Percentiles rank a stretch among this genome's conserved stretches.
phyloP scores from a whole-genome alignment of 1,140 invertebrate species.

The Teleopsis dalmanni region DNA sequence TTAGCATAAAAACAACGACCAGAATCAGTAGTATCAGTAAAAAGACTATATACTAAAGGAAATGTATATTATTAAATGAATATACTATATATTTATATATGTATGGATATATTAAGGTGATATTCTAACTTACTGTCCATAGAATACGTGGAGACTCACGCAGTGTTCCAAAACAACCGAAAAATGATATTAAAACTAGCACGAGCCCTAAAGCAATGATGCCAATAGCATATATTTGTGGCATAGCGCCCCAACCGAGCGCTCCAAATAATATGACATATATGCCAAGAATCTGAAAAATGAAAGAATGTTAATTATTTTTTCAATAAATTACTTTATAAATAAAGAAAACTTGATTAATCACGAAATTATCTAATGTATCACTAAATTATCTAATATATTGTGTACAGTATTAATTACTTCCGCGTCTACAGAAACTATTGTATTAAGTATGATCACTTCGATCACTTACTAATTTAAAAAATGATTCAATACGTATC shows the following conservation, averaged over 20 bases:
- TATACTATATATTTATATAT: not conserved
- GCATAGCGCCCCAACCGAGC: constrained; percentile 46
- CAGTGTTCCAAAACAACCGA: constrained; percentile 77
- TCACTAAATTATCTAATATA: too few relatives aligned
- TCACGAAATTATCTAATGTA: too few relatives aligned
- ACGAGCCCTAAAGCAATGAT: constrained; percentile 64
- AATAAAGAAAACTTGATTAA: not conserved
- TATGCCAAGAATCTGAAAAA: constrained; percentile 29
- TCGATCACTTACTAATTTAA: too few relatives aligned
- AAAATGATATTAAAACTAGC: constrained; percentile 68
- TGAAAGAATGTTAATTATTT: not conserved
- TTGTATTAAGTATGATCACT: too few relatives aligned
- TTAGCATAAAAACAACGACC: constrained; percentile 23
- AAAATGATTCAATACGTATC: too few relatives aligned
- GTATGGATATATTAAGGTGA: not conserved
- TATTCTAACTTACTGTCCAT: constrained; percentile 55
- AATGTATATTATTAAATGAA: not conserved
- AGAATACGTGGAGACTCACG: constrained; percentile 74
- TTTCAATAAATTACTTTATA: not conserved
- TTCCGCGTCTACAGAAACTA: too few relatives aligned
- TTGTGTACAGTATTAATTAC: too few relatives aligned
- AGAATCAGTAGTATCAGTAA: constrained; percentile 24
- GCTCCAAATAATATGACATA: constrained; percentile 28
- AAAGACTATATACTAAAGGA: constrained; percentile 25
- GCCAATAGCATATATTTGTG: constrained; percentile 46